phyloP scores from a whole-genome alignment of 2,888 invertebrate genomes.

The Toxonevra muliebris region DNA sequence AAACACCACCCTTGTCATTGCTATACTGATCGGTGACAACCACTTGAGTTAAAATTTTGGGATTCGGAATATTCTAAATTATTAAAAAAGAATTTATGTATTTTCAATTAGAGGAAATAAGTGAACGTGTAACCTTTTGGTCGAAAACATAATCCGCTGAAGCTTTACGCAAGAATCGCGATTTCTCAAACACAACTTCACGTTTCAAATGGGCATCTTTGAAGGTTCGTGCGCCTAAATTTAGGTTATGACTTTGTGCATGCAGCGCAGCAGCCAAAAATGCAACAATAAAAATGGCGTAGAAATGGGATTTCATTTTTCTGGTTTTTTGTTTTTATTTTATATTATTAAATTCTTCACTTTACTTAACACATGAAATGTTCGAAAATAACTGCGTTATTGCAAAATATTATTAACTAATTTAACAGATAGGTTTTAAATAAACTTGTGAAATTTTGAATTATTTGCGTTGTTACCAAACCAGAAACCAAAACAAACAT shows the following conservation, averaged over 20 bases:
- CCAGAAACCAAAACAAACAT: no score
- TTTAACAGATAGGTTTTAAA: no score
- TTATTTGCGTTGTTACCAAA: no score
- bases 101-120: no score
- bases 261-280: constrained; percentile 12
- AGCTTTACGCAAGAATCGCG: constrained; percentile 44
- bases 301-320: background rate
- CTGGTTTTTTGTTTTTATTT: background rate
- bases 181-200: constrained; percentile 44
- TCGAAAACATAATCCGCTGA: constrained; percentile 42
- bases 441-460: no score
- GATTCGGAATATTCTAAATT: background rate
- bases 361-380: no score
- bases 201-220: constrained; percentile 45
- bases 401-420: no score
- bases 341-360: background rate
- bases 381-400: no score
- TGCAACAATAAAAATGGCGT: background rate
- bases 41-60: constrained; percentile 58
- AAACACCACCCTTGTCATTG: constrained; percentile 65
- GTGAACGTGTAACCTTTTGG: constrained; percentile 37
- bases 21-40: constrained; percentile 62
- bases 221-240: constrained; percentile 46
- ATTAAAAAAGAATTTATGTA: background rate
- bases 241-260: constrained; percentile 45